phyloP scores from a whole-genome alignment of 2,888 invertebrate species.

The Amphipyra tragopoginis region DNA sequence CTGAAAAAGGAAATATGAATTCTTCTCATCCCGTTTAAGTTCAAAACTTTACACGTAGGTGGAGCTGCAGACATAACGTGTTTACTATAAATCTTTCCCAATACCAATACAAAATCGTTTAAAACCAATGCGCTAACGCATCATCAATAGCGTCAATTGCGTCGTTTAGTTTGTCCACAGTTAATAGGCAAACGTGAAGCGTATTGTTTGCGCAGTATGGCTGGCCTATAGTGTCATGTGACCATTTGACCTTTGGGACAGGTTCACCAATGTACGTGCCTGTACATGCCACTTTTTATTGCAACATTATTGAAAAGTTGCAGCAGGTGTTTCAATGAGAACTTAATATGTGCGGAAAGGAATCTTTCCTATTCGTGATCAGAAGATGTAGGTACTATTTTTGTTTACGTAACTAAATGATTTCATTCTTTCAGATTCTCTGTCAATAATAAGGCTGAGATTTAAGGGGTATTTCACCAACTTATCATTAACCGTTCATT shows the following conservation, averaged over 20 bases:
- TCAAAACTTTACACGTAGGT: too few species aligned
- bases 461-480: too few species aligned
- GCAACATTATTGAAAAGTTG: constrained; percentile 5
- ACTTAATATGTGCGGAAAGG: too few species aligned
- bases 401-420: too few species aligned
- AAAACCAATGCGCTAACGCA: constrained; percentile 17
- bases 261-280: constrained; percentile 23
- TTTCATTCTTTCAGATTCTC: too few species aligned
- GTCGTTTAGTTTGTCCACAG: constrained; percentile 32
- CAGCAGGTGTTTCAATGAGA: too few species aligned
- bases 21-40: too few species aligned
- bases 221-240: constrained; percentile 30
- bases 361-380: too few species aligned
- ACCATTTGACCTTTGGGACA: constrained; percentile 45
- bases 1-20: too few species aligned
- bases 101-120: constrained; percentile 9
- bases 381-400: too few species aligned
- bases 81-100: not conserved
- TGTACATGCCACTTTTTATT: constrained; percentile 25
- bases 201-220: constrained; percentile 44
- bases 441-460: too few species aligned
- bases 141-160: constrained; percentile 23
- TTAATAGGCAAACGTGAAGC: constrained; percentile 43
- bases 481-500: too few species aligned
- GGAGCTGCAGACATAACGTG: not conserved